Evolutionary conservation across 35 echinoderm and acorn worm genomes (phyloP), one percentile per base, ranked within the genome.

Genomic region (Patiria miniata): DNA sequence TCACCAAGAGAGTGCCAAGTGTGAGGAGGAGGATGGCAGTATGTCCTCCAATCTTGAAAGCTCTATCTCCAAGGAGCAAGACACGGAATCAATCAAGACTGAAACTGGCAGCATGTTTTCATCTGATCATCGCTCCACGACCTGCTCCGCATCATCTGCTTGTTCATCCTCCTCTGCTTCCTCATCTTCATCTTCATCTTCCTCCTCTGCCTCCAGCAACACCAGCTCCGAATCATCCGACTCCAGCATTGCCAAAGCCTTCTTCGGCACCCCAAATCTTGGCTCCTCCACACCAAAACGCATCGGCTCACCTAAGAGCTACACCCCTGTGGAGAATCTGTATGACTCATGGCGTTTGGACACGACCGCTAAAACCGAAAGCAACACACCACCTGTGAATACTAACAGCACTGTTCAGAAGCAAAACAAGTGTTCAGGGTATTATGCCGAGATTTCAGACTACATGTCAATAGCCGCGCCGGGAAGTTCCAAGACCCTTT

Each of bases 101-200:
- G 26, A 26, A 22, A 14, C 65, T 10, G 65, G 26, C 14, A 34
- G 65, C 29, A 0, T 36, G 9, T 73, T 73, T 73, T 34, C 30
- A 36, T 73, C 65, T 10, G 26, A 22, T 73, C 65, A 28, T 30
- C 65, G 65, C 26, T 73, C 65, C 65, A 73, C 65, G 34, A 73
- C 65, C 26, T 73, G 65, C 65, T 73, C 65, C 29, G 65, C 65
- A 30, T 73, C 65, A 32, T 73, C 65, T 16, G 65, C 65, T 73
- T 73, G 29, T 34, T 73, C 65, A 36, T 26, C 57, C 19, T 18
- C 57, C 17, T 60, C 57, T 2, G 57, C 57, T n/a, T 1, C 57
- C 4, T 60, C 65, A 73, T 73, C 65, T 73, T 26, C 65, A 73
- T 73, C 65, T 73, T 26, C 65, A 4, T 73, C 65, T 73, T 61